Base-by-base conservation (phyloP, 2,888 invertebrate genomes). In the Cephus pulcher region DNA sequence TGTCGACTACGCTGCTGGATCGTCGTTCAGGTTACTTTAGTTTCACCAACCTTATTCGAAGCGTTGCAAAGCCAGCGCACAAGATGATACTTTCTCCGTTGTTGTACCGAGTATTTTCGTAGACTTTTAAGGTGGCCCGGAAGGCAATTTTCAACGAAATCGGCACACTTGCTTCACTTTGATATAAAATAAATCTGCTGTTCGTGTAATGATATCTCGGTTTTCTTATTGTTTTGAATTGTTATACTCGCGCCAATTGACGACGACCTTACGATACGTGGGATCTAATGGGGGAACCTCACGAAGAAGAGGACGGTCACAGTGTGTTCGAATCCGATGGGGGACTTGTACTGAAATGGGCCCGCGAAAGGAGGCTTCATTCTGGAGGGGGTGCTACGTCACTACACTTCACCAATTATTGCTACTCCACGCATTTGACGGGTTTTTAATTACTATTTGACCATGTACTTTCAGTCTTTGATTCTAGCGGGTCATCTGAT, bases 31-130 rank as follows among this genome's bases (percentile, higher is more conserved):
- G 56, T 56, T 56, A 40, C 30, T 34, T 68, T 56, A 88, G 81
- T 89, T 89, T 87, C 86, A 90, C 90, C 88, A 84, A 89, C 89
- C 89, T 89, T 87, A 86, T 87, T 86, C 79, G 82, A 81, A 78
- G 82, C 80, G 82, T 79, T 80, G 85, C 81, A 83, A 81, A 82
- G 80, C 81, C 81, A 80, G 80, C 78, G 80, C 76, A 56, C 37
- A 33, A 56, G 73, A n/a, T 40, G 68, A 74, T 77, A 74, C 76
- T 77, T 77, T 77, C 74, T 56, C 73, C 76, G 35, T 56, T 77
- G 73, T 77, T 33, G 35, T 74, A 33, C 23, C 9, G 56, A 56
- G 56, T 56, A 56, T 23, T 56, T 56, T 56, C 56, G 23, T 56
- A 6, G 9, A 56, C 23, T 2, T 9, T 56, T 56, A 23, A 56